Evolutionary conservation across 2,113 vertebrate species (phyloP).

Genomic region (Percopsis transmontana): DNA sequence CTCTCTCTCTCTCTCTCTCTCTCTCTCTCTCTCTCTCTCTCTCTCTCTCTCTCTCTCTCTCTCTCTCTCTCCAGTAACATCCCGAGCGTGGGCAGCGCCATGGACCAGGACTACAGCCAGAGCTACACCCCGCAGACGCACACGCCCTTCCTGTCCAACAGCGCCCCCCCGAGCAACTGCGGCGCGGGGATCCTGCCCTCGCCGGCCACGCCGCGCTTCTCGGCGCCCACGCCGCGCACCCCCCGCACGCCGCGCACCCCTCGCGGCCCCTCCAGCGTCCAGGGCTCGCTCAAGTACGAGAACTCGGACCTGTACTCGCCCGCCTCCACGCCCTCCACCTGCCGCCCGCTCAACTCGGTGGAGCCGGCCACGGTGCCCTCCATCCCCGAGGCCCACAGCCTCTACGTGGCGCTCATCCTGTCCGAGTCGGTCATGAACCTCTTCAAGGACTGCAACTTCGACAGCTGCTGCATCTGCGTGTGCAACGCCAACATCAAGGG

Average conservation of each 20-base stretch:
- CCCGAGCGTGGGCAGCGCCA: slow-evolving; percentile 86
- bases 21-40: neutral
- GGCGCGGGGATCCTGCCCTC: slow-evolving; percentile 93
- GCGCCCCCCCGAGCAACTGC: slow-evolving; percentile 93
- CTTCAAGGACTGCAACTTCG: slow-evolving; percentile 98
- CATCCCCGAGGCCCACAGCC: slow-evolving; percentile 97
- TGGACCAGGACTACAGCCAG: slow-evolving; percentile 94
- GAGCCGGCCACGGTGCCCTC: slow-evolving; percentile 95
- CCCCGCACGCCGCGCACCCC: slow-evolving; percentile 94
- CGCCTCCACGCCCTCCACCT: slow-evolving; percentile 95
- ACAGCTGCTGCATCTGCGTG: slow-evolving; percentile 98
- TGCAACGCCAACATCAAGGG: slow-evolving; percentile 99
- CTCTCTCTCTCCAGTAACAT: slow-evolving; percentile 68
- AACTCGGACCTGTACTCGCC: slow-evolving; percentile 96
- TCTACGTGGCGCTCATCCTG: slow-evolving; percentile 98
- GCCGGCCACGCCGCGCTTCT: slow-evolving; percentile 93
- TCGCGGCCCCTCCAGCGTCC: slow-evolving; percentile 91
- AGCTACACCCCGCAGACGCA: slow-evolving; percentile 95
- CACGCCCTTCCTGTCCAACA: slow-evolving; percentile 92
- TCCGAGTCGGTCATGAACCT: slow-evolving; percentile 98
- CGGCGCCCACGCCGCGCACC: slow-evolving; percentile 90
- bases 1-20: neutral
- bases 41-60: neutral
- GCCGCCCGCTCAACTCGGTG: slow-evolving; percentile 93
- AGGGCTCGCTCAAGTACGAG: slow-evolving; percentile 95